Evolutionary conservation across 1,140 invertebrate genomes (phyloP), one percentile per base, ranked within the genome.

Genomic region (Hylaeus volcanicus): DNA sequence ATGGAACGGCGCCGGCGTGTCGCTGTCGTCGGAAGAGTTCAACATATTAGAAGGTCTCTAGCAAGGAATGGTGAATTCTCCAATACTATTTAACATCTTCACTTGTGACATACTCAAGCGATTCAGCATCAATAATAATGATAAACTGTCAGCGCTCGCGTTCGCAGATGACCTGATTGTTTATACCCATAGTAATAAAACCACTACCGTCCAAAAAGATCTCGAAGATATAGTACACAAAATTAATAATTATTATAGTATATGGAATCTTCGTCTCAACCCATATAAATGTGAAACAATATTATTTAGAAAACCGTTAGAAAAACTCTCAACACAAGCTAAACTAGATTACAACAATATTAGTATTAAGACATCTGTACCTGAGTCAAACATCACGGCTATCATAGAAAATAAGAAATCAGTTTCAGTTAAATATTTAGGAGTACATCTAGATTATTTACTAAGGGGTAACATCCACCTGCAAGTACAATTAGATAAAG

Each of bases 221-320:
- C 9, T 85, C 0, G 61, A 81, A 74, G 8, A 61, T 2, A 12
- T 82, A 2, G 41, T 76, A 11, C 26, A 79, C 53, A 79, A 78
- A 58, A 53, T 83, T 14, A 58, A 81, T 15, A 12, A 39, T 5
- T 74, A 74, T n/a, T 88, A 71, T n/a, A 1, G 14, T 1, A 64
- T 15, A 1, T 87, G 86, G 84, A 89, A 86, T 41, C 71, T 89
- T 0, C 75, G 61, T 75, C 71, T 83, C 8, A 89, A 87, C 45
- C 14, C 56, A 5, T 0, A 26, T 1, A 87, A 89, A 79, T 86
- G 74, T 43, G 86, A 89, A 81, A 83, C 79, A 6, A 86, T 86
- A 15, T 68, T 84, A 6, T 89, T 86, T 12, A 79, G 72, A 81
- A 26, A 26, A 26, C 26, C 26, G 26, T 26, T 26, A 26, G 26